Conservation (phyloP, 1,140 invertebrate genomes). For the Ridgeia piscesae region DNA sequence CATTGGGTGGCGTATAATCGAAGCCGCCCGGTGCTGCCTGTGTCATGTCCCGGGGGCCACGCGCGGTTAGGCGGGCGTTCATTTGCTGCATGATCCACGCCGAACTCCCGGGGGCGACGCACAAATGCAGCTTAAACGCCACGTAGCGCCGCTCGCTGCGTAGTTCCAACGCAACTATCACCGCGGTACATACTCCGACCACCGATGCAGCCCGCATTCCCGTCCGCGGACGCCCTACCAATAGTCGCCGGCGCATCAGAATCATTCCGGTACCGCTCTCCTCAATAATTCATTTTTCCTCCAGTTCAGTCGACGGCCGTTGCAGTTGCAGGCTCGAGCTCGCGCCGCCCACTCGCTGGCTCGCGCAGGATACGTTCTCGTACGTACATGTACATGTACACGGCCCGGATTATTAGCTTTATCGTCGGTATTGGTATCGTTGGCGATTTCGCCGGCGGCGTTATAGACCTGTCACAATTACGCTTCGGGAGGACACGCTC, state of each 20-base stretch:
- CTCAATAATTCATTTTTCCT: neutral
- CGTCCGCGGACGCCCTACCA: neutral
- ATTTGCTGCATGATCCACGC: neutral
- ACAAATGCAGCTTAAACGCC: neutral
- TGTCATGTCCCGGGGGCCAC: neutral
- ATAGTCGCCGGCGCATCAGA: neutral
- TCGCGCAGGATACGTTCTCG: neutral
- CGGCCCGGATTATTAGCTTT: neutral
- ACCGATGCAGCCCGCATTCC: neutral
- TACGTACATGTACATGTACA: neutral
- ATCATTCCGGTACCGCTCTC: neutral
- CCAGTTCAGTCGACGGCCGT: neutral
- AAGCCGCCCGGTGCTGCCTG: neutral
- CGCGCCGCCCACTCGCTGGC: neutral
- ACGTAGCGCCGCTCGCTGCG: neutral
- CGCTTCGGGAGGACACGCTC: neutral
- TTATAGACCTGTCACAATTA: neutral
- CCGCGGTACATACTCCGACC: neutral
- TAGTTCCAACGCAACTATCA: neutral
- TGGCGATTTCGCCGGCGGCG: neutral
- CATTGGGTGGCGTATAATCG: neutral
- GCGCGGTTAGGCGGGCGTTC: neutral
- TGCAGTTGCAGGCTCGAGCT: neutral
- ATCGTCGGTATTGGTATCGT: neutral
- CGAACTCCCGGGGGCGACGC: neutral